Conservation (phyloP, 2,888 invertebrate species). For the Suillia variegata region DNA sequence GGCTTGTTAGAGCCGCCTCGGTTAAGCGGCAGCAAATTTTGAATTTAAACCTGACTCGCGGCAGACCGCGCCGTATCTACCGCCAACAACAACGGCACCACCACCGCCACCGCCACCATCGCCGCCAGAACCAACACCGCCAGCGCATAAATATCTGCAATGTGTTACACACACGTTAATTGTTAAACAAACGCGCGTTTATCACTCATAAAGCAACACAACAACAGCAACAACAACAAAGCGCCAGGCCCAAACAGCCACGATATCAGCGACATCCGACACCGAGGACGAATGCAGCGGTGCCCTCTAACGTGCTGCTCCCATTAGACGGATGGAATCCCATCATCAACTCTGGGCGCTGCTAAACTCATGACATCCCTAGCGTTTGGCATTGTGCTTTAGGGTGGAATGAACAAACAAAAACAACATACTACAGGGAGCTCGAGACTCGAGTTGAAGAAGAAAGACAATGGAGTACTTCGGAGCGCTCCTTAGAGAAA, state of each 20-base stretch:
- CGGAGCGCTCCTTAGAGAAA: too few relatives aligned
- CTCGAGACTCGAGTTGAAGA: too few relatives aligned
- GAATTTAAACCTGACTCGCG: conserved; percentile 1
- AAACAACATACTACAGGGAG: too few relatives aligned
- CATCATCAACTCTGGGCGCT: conserved; percentile 26
- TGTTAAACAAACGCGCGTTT: conserved; percentile 58
- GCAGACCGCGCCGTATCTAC: not conserved
- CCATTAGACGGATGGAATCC: conserved; percentile 22
- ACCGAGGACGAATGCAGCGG: conserved; percentile 25
- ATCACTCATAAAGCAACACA: conserved; percentile 41
- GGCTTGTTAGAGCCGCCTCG: not conserved
- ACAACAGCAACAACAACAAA: not conserved
- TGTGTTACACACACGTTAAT: conserved; percentile 55
- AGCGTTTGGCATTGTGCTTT: not conserved
- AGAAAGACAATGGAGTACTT: too few relatives aligned
- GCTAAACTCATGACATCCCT: conserved; percentile 27
- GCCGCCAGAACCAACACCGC: conserved; percentile 25
- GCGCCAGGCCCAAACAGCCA: not conserved
- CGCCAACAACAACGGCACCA: conserved; percentile 26
- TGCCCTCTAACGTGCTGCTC: not conserved
- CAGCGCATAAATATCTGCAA: conserved; percentile 49
- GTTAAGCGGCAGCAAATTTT: not conserved
- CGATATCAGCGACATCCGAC: conserved; percentile 11
- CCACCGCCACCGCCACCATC: not conserved
- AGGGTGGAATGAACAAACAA: too few relatives aligned